Evolutionary conservation across 2,113 vertebrate species (phyloP).

Genomic region (Scartelaos histophorus): DNA sequence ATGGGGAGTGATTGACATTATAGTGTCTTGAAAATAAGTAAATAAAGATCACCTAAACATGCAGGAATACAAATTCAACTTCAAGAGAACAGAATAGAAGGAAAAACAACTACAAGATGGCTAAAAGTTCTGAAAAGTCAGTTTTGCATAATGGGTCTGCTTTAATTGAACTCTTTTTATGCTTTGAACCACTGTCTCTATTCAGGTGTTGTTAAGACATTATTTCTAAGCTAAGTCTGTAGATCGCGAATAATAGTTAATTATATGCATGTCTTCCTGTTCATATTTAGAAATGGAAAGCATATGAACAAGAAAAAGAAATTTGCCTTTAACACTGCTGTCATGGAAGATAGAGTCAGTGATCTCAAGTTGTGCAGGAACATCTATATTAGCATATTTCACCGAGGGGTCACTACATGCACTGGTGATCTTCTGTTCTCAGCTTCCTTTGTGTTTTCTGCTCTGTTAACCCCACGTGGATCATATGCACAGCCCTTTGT

Average conservation of each 20-base stretch:
- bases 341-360: background rate
- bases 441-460: background rate
- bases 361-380: background rate
- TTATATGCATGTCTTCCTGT: background rate
- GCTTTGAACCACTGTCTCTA: background rate
- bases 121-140: too few species aligned
- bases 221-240: too few species aligned
- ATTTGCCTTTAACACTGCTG: background rate
- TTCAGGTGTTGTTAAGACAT: background rate
- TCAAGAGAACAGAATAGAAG: too few species aligned
- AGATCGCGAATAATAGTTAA: background rate
- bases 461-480: background rate
- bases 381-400: background rate
- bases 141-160: too few species aligned
- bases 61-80: too few species aligned
- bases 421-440: background rate
- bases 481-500: background rate
- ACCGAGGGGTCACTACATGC: background rate
- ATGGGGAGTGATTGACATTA: too few species aligned
- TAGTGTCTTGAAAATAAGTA: too few species aligned
- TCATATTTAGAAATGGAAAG: background rate
- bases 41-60: too few species aligned
- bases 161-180: too few species aligned
- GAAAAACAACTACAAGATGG: too few species aligned
- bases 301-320: background rate